Conservation (phyloP, 2,797 vertebrate species). For the Myioborus melanocephalus region DNA sequence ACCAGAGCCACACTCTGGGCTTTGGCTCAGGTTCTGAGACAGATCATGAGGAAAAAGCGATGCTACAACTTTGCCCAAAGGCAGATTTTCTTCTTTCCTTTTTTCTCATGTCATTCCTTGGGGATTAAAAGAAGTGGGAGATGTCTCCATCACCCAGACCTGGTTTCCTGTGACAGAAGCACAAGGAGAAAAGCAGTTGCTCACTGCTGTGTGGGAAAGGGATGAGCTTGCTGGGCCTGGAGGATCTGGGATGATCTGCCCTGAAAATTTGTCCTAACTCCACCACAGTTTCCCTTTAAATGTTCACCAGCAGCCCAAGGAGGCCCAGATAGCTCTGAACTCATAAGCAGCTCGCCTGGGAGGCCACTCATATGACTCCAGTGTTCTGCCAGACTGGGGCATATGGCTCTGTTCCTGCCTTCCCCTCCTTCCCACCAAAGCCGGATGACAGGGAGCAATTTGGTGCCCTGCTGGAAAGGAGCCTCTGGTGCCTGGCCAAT, state of each 20-base stretch:
- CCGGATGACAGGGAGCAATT: constrained; percentile 50
- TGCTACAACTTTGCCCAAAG: background rate
- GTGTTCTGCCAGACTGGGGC: constrained; percentile 54
- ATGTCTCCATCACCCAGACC: background rate
- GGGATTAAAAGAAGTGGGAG: background rate
- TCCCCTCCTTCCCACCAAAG: constrained; percentile 42
- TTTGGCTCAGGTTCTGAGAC: background rate
- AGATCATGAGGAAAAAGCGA: background rate
- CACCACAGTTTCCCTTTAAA: constrained; percentile 12
- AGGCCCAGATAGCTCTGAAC: background rate
- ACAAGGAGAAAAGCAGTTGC: background rate
- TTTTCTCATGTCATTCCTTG: background rate
- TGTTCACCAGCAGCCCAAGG: background rate
- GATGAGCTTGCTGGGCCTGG: background rate
- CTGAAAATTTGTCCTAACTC: background rate
- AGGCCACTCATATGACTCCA: constrained; percentile 57
- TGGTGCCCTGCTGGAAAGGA: constrained; percentile 40
- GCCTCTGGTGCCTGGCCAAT: background rate
- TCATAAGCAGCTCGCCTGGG: background rate
- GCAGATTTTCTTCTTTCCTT: background rate
- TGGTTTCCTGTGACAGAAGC: background rate
- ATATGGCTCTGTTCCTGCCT: constrained; percentile 51
- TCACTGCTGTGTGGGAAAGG: background rate
- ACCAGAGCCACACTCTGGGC: background rate
- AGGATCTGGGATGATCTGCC: background rate